Evolutionary conservation across 2,797 vertebrate species (phyloP), one percentile per base, ranked within the genome.

Genomic region (Caiman crocodilus): DNA sequence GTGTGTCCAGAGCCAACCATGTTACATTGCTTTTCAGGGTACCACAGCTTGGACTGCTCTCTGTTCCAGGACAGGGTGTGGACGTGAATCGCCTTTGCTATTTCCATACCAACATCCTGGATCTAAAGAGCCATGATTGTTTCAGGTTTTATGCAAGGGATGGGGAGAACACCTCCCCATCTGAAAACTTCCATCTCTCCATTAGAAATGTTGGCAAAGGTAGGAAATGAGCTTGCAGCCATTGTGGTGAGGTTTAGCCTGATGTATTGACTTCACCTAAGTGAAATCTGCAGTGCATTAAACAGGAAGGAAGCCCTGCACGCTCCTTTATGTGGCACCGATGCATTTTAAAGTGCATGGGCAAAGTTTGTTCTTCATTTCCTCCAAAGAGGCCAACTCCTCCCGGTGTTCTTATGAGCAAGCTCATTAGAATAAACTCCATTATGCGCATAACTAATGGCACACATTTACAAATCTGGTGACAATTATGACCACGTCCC

Each of bases 121-220:
- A 94, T 69, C 95, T 95, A 90, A 97, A 96, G 96, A 98, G 97
- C 77, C 94, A 69, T 14, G 97, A 98, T 96, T 96, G 92, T 90
- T 98, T 98, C 94, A 97, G 97, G 42, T 98, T 99, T 97, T 96
- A 95, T 73, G 96, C 98, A 77, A 98, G 95, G 30, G 98, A 98
- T 93, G 87, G 93, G 87, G 97, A 98, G 90, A 97, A 98, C 75
- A 76, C 91, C 78, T 94, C 87, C 7, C 96, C 96, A 1, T 50
- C 93, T 13, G 94, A 97, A 90, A 98, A 83, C 75, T 97, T 98
- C 97, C 97, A 87, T 96, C 96, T 98, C 84, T 95, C 96, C 0
- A 9, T 98, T 61, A 98, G 90, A 94, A 95, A 96, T 4, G 79
- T 93, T 73, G 96, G 92, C 26, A 98, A 98, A 97, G 98, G 98